A percentile compares a stretch with the other conserved stretches of the same genome.
These are phyloP conservation scores for Anser cygnoides DNA, from an alignment of 2,113 vertebrate species.

Conservation along the genomic window DNA sequence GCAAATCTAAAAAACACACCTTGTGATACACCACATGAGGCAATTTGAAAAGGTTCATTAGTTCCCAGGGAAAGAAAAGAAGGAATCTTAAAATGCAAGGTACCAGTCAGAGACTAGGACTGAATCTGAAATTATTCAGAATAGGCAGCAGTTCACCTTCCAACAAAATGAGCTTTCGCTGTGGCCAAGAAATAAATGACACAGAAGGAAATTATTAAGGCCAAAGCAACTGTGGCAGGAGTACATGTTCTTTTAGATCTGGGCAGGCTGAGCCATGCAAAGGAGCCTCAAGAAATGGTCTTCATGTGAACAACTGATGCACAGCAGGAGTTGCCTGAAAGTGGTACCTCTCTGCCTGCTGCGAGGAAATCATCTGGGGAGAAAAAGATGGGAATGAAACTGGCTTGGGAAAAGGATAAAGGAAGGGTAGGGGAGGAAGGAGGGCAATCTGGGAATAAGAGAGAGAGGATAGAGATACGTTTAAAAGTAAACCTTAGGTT, in stretches of 20 bases:
- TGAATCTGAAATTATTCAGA: not conserved
- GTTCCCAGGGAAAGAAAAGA: not conserved
- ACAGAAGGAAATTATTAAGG: conserved; percentile 36
- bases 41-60: not conserved
- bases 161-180: not conserved
- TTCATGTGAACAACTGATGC: conserved; percentile 39
- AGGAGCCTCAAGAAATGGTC: conserved; percentile 45
- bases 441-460: not conserved
- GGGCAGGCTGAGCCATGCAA: not conserved
- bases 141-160: not conserved
- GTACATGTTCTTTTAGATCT: not conserved
- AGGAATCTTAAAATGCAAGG: not conserved
- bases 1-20: not conserved
- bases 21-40: not conserved
- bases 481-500: conserved; percentile 9
- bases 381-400: conserved; percentile 55
- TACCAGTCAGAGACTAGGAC: not conserved
- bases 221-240: not conserved
- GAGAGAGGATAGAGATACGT: not conserved
- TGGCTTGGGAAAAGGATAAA: conserved; percentile 35
- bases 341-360: conserved; percentile 24
- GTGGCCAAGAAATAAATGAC: not conserved
- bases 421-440: not conserved
- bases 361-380: conserved; percentile 57
- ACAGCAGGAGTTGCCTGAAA: conserved; percentile 56